Base-by-base conservation (phyloP, 92 coral and sea anemone species). In the Palythoa grandis region DNA sequence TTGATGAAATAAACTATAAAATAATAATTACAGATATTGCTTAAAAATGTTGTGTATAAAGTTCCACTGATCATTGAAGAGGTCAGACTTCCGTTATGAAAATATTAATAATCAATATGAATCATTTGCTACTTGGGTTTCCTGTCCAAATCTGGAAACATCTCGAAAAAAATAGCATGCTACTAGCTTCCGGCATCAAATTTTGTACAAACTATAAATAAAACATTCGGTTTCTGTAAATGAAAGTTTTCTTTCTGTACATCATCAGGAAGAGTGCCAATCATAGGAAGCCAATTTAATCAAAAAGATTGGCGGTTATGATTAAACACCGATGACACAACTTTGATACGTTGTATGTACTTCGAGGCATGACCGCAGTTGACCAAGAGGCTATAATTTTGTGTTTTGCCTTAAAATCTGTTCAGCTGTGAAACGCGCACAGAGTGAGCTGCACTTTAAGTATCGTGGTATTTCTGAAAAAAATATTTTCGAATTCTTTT, bases 191-290 rank as follows among this genome's bases (percentile, higher is more conserved):
- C 20, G 60, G 85, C 52, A 35, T 13, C 35, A 57, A 5, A 24
- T 37, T 78, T 58, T 78, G 24, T 69, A 1, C 83, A 67, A 80
- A 47, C 22, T 40, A 22, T 80, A 80, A 80, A 80, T 65, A 80
- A 80, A 80, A 80, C 85, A 80, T 80, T 80, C 12, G 60, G 16
- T 80, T 80, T 65, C 61, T 80, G 43, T 65, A 80, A 47, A 67
- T 13, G 72, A 80, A 80, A 7, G 35, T 54, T 7, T 80, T 7
- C 85, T 17, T 48, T 80, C 72, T 80, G 47, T 58, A 80, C 85
- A 70, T 43, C 85, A 80, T 66, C 39, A 65, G 43, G 43, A 9
- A 47, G 35, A 9, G 85, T 48, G 20, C 85, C 85, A 80, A 80
- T 80, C 85, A 24, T 22, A 52, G 53, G 58, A 23, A 13, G 40